A percentile compares a stretch with the other conserved stretches of the same genome.
phyloP scores from a whole-genome alignment of 2,797 vertebrate genomes.

The Geotrypetes seraphini region DNA sequence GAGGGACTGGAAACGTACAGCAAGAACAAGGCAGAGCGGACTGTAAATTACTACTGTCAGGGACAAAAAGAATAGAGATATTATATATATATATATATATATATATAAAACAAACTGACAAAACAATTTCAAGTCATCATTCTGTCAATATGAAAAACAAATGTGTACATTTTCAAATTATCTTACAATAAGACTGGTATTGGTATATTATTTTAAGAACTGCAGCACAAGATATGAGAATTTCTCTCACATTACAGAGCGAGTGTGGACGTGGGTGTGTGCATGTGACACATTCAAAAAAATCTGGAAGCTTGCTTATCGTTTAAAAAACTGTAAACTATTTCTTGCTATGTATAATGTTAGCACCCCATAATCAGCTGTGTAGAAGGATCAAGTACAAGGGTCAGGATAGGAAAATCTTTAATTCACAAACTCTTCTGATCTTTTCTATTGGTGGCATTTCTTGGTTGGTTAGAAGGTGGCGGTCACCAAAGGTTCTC shows the following conservation, averaged over 20 bases:
- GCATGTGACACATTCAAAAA: slow-evolving; percentile 4
- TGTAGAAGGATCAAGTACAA: no score
- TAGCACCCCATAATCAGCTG: no score
- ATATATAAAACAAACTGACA: no score
- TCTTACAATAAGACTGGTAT: slow-evolving; percentile 26
- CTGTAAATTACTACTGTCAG: slow-evolving; percentile 80
- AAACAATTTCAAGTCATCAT: no score
- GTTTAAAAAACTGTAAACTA: no score
- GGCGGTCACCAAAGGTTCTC: no score
- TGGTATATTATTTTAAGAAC: neutral
- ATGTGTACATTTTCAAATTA: slow-evolving; percentile 16
- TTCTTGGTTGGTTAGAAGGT: no score
- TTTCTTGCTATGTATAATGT: no score
- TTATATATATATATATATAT: no score
- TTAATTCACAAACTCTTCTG: no score
- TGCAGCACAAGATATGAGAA: slow-evolving; percentile 2
- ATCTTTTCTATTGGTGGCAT: no score
- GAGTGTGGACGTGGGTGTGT: slow-evolving; percentile 4
- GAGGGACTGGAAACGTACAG: slow-evolving; percentile 75
- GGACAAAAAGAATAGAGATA: slow-evolving; percentile 78
- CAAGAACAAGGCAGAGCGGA: slow-evolving; percentile 78
- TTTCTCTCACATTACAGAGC: slow-evolving; percentile 7
- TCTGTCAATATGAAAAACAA: slow-evolving; percentile 21
- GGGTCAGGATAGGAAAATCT: no score
- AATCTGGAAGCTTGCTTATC: slow-evolving; percentile 7